Evolutionary conservation across 2,797 vertebrate genomes (phyloP).

Genomic region (Euphonia xanthogaster): DNA sequence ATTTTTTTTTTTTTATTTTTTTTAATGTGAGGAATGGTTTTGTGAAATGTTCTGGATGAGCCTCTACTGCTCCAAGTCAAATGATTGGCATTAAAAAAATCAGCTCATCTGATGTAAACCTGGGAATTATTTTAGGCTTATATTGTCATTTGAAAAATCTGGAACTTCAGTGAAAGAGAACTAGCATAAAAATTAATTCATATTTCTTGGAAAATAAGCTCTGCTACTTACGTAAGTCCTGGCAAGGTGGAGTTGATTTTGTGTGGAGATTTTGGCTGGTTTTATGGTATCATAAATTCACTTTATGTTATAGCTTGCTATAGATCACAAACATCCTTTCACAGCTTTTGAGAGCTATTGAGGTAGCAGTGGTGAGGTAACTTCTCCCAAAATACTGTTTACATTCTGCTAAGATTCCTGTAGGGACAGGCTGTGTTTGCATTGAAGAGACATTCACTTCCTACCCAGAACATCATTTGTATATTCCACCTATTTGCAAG

Average conservation of each 20-base stretch:
- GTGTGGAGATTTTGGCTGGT: not conserved
- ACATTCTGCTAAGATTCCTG: not conserved
- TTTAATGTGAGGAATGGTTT: not conserved
- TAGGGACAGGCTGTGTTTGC: not conserved
- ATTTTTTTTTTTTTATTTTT: not conserved
- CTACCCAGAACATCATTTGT: not conserved
- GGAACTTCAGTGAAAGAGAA: not conserved
- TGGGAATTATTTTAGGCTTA: not conserved
- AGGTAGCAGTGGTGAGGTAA: not conserved
- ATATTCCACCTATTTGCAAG: not conserved
- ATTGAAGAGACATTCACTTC: not conserved
- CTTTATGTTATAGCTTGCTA: not conserved
- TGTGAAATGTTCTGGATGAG: not conserved
- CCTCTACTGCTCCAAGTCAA: not conserved
- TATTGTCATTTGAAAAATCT: not conserved
- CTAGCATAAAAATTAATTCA: not conserved
- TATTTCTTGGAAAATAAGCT: constrained; percentile 4
- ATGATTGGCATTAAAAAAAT: not conserved
- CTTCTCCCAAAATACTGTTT: not conserved
- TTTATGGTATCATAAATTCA: constrained; percentile 35
- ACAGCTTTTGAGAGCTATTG: not conserved
- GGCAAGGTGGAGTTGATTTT: not conserved
- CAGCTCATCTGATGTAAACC: not conserved
- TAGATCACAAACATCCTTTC: constrained; percentile 21
- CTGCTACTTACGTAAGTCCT: not conserved